Conservation (phyloP, 2,888 invertebrate species). For the Idaea straminata region DNA sequence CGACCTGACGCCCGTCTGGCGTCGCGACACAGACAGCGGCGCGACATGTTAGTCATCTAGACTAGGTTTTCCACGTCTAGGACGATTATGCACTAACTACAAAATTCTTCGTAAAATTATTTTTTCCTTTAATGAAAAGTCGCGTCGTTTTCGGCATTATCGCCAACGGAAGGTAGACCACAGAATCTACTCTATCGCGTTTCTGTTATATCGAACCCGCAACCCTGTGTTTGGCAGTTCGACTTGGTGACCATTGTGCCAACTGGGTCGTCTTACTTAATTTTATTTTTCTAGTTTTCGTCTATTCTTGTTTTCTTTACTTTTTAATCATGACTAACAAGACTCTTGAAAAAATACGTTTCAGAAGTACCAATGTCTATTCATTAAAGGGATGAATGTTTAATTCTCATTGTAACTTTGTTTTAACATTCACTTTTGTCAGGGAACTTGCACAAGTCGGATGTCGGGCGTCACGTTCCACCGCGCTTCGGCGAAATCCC, state of each 20-base stretch:
- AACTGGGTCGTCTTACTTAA: no score
- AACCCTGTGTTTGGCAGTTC: no score
- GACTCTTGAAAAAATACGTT: neutral
- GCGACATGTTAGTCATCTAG: conserved; percentile 25
- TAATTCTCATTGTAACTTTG: neutral
- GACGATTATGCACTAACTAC: neutral
- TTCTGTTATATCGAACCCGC: no score
- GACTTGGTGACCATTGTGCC: no score
- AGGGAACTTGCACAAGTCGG: conserved; percentile 59
- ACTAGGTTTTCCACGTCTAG: conserved; percentile 10
- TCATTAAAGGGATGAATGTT: neutral
- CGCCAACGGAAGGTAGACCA: no score
- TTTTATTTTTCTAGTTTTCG: no score
- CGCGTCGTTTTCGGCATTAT: no score
- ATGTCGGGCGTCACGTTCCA: conserved; percentile 59
- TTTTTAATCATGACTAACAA: neutral
- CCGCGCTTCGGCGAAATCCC: conserved; percentile 59
- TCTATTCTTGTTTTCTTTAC: no score
- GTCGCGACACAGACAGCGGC: conserved; percentile 36
- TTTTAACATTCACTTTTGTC: conserved; percentile 36
- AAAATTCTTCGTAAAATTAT: no score
- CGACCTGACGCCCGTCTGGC: conserved; percentile 41
- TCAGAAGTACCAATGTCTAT: neutral
- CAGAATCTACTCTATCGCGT: no score
- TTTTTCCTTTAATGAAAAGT: no score